These are phyloP conservation scores for Bombus haemorrhoidalis DNA, from an alignment of 1,140 invertebrate genomes.

Conservation along the genomic window DNA sequence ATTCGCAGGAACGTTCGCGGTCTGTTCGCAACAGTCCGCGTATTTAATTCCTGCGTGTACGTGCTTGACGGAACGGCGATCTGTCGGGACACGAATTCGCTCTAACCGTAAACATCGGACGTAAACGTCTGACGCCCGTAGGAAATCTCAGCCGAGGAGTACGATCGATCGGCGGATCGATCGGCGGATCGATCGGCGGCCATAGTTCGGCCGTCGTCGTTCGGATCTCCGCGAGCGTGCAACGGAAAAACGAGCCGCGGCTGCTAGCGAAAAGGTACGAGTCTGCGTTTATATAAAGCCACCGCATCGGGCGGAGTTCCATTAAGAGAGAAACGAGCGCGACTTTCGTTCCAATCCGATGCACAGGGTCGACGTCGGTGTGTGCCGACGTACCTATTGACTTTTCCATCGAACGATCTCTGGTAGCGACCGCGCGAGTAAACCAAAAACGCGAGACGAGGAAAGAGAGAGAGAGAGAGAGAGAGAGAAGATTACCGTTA, in stretches of 20 bases:
- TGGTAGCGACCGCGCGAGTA: not conserved
- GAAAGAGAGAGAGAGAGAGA: not conserved
- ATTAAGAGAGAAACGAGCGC: not conserved
- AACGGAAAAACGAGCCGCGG: not conserved
- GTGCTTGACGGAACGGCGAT: too few relatives aligned
- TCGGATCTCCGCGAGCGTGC: not conserved
- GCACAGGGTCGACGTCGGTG: not conserved
- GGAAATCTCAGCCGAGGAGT: not conserved
- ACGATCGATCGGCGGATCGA: not conserved
- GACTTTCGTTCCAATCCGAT: conserved; percentile 3
- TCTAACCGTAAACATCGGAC: too few relatives aligned
- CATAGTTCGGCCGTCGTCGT: too few relatives aligned
- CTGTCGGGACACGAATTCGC: too few relatives aligned
- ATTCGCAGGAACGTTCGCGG: too few relatives aligned
- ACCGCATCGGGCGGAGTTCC: not conserved
- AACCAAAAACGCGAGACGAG: not conserved
- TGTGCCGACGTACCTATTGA: not conserved
- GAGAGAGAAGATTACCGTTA: not conserved
- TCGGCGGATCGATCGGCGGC: not conserved
- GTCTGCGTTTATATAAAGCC: not conserved
- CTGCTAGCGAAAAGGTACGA: not conserved
- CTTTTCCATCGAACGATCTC: not conserved
- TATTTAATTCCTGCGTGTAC: too few relatives aligned
- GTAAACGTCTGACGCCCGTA: too few relatives aligned
- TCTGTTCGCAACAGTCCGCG: too few relatives aligned